phyloP scores from a whole-genome alignment of 2,797 vertebrate genomes.

The Gadopsis bispinosus region DNA sequence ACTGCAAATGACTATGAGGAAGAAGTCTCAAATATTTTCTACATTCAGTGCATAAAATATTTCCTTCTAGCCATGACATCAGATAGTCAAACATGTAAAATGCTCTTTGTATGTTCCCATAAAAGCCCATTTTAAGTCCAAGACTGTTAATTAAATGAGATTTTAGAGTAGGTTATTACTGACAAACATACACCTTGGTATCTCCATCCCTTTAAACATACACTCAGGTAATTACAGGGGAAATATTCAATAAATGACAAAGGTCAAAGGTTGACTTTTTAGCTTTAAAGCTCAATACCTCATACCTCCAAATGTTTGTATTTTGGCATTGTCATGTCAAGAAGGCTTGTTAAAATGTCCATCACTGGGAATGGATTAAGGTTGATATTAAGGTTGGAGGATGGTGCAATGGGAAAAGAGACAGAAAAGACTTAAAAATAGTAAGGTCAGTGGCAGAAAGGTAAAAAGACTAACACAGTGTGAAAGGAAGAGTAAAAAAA shows the following conservation, averaged over 20 bases:
- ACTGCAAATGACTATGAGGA: not conserved
- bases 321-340: conserved; percentile 11
- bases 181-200: not conserved
- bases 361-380: not conserved
- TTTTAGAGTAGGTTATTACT: not conserved
- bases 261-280: conserved; percentile 37
- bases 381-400: not conserved
- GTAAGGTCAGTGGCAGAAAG: not conserved
- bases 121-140: not conserved
- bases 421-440: not conserved
- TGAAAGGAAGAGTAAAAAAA: not conserved
- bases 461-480: not conserved
- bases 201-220: not conserved
- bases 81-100: not conserved
- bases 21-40: not conserved
- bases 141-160: not conserved
- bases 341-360: conserved; percentile 6
- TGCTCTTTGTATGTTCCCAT: not conserved
- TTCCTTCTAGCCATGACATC: not conserved
- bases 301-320: conserved; percentile 17
- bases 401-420: not conserved
- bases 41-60: not conserved
- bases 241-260: conserved; percentile 13
- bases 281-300: not conserved
- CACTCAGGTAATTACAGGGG: not conserved